Base-by-base conservation (phyloP, 2,113 vertebrate genomes). In the Microcebus jonahi region DNA sequence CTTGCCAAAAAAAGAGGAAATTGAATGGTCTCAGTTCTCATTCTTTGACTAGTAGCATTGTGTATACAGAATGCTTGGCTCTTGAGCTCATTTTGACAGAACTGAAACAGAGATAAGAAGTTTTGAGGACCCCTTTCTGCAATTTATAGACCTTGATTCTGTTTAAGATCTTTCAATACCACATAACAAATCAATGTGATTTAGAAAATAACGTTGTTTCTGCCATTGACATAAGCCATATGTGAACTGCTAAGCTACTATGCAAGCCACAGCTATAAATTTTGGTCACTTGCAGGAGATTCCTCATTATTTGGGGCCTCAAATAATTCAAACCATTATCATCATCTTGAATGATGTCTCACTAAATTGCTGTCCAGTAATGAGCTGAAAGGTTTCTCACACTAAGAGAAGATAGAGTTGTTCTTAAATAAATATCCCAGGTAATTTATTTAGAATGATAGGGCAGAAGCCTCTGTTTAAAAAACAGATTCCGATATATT, bases 21-120 rank as follows among this genome's bases (percentile, higher is more conserved):
- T 98, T 98, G 98, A 98, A 98, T 92, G 98, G 98, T 98, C 98
- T 98, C 98, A 92, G 97, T 97, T 98, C 98, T 99, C 98, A 98
- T 98, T 99, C 98, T 99, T 98, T 99, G 98, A 99, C 98, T 99
- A 94, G 98, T 99, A 99, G 98, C 98, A 98, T 98, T 99, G 98
- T 99, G 88, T 98, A 98, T 95, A 95, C 63, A 98, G 98, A 98
- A 98, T 96, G 97, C 97, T 98, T 98, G 98, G 98, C 97, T 98
- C 96, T 98, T 94, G 95, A 93, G 92, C 97, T 98, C 98, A 83
- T 98, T 99, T 98, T 98, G 98, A 98, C 68, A 97, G 98, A 98
- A 98, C 97, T 98, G 97, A 98, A 98, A 97, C 95, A 96, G 77
- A 98, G 98, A 99, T 99, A 99, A 98, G 98, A 98, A 98, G 97